Evolutionary conservation across 2,888 invertebrate genomes (phyloP), one percentile per base, ranked within the genome.

Genomic region (Thumatha senex): DNA sequence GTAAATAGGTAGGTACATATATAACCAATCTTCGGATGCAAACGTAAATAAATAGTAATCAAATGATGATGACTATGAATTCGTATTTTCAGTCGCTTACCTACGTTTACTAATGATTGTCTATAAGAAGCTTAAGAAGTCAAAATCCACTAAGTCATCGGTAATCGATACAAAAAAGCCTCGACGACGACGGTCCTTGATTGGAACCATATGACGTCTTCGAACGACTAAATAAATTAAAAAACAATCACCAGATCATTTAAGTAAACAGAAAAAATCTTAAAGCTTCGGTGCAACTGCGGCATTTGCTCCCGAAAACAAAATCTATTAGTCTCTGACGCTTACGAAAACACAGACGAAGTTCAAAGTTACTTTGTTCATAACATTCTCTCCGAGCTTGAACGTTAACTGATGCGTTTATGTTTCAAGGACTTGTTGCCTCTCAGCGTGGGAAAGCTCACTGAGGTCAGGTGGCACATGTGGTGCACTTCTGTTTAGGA

Each of bases 161-260:
- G 74, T 77, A 75, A 65, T 59, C 70, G 73, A 80, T 75, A 34
- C 42, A 61, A 82, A 86, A 52, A 73, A 86, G 82, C 81, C 72
- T 74, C 50, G 31, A 38, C 31, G 31, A 31, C 8, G 31, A 69
- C 78, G 64, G 63, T 58, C 79, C 67, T 78, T 89, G 90, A 91
- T 91, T 90, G 89, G 84, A 90, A 89, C 85, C 91, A 91, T 81
- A 90, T 91, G 91, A 89, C 88, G 80, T 75, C 77, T 80, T 66
- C 67, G 80, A 85, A 78, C 80, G 80, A 82, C 78, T 80, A 80
- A 87, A 89, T 86, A 89, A 89, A 89, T 89, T 89, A 88, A 90
- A 89, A 91, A 90, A 90, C 89, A 88, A 91, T 89, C 87, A 88
- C 85, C 84, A 87, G 84, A 83, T 86, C 86, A 86, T 91, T 90